Conservation (phyloP, 2,113 vertebrate genomes). For the Elanoides forficatus region DNA sequence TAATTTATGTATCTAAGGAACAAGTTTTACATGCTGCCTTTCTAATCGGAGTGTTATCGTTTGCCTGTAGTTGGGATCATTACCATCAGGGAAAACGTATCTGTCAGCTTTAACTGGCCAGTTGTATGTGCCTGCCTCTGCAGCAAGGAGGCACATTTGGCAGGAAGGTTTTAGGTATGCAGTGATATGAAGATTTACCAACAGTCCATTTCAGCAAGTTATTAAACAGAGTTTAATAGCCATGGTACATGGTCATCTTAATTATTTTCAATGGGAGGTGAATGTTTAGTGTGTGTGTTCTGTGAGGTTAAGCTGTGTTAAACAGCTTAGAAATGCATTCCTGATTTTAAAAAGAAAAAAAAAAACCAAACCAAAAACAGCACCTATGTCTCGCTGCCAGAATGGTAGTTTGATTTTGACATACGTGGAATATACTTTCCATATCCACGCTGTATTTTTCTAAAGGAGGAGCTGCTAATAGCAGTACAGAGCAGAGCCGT, state of each 20-base stretch:
- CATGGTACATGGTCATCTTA: neutral
- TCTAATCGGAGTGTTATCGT: neutral
- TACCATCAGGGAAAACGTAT: neutral
- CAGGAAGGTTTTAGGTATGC: neutral
- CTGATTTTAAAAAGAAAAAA: neutral
- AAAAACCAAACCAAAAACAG: neutral
- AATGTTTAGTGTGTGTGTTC: neutral
- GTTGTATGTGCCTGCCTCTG: neutral
- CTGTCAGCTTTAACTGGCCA: neutral
- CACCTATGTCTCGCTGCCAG: neutral
- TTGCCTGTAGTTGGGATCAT: neutral
- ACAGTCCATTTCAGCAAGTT: neutral
- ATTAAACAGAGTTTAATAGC: neutral
- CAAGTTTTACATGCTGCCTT: neutral
- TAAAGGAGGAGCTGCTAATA: constrained; percentile 1
- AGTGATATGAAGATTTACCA: neutral
- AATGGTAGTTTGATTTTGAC: neutral
- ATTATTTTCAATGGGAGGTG: neutral
- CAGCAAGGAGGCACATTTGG: neutral
- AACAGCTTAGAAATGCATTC: neutral
- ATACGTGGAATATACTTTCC: neutral
- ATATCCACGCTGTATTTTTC: neutral
- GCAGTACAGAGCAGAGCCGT: neutral
- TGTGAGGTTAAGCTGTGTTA: neutral
- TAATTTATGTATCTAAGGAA: constrained; percentile 17